Base-by-base conservation (phyloP, 1,140 invertebrate species). In the Cyclargus thomasi region DNA sequence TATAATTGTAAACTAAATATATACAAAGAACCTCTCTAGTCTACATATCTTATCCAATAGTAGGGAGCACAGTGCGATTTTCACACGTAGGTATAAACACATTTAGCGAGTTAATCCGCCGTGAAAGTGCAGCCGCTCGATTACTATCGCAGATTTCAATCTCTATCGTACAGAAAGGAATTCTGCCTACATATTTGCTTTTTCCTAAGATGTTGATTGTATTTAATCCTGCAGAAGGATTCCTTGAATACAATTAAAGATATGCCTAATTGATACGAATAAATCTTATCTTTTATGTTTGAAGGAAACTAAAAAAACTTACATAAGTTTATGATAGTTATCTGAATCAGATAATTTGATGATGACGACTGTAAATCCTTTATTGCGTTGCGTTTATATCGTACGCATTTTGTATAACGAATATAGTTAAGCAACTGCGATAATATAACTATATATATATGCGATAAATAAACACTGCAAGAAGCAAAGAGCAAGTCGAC, bases 71-170 rank as follows among this genome's bases (percentile, higher is more conserved):
- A 7, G 8, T 47, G 39, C 14, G 39, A 47, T 47, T 47, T 47
- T 16, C 39, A 47, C 39, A 39, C 36, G 18, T 20, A 57, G 7
- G 18, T 57, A 57, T 20, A 6, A 20, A 20, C 55, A 20, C 55
- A 59, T 59, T 59, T 59, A 59, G 55, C 18, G 55, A 59, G 55
- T 59, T 59, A 59, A 59, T 20, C 55, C 18, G 10, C n/a, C 55
- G 55, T 59, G 18, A 59, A 47, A 20, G 55, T 20, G 55, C 10
- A 22, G 55, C 17, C 55, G 55, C 17, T 59, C 20, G 55, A 59
- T 20, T 59, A 59, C 18, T 59, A 59, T 59, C 55, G 18, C 18
- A 20, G 55, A 59, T 59, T 59, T 59, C 55, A 20, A 59, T 59
- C 55, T 20, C 55, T 18, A 20, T 2, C 55, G 17, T 59, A 59